Conservation (phyloP, 2,797 vertebrate genomes). For the Cynodonichthys magdalenae region DNA sequence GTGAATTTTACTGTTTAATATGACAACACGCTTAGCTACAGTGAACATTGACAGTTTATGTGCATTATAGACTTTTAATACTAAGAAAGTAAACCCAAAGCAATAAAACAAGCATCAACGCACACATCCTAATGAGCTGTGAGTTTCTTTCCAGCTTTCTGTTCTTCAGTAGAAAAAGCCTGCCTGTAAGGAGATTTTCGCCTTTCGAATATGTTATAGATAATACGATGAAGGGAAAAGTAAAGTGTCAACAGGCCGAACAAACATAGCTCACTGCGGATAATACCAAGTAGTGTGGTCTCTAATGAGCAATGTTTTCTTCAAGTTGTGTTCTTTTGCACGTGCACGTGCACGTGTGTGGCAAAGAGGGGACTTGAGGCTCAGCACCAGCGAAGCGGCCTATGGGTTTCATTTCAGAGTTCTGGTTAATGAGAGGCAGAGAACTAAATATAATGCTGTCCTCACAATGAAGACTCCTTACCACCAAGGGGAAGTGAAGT, state of each 20-base stretch:
- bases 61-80: no score
- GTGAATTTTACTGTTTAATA: no score
- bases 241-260: conserved; percentile 29
- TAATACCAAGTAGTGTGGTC: conserved; percentile 32
- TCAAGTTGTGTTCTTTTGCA: conserved; percentile 30
- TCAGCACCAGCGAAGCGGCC: conserved; percentile 27
- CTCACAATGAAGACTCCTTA: conserved; percentile 54
- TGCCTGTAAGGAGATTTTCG: neutral
- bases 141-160: no score
- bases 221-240: conserved; percentile 5
- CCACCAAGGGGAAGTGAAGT: conserved; percentile 44
- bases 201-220: conserved; percentile 5
- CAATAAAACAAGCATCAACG: no score
- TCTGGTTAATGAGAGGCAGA: conserved; percentile 55
- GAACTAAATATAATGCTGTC: conserved; percentile 37
- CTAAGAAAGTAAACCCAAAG: no score
- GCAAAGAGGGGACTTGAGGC: conserved; percentile 7
- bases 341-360: conserved; percentile 6
- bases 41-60: no score
- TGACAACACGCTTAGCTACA: no score
- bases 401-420: conserved; percentile 63
- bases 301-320: conserved; percentile 51
- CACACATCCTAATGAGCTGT: no score
- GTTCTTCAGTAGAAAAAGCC: neutral
- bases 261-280: conserved; percentile 28